Conservation (phyloP, 2,797 vertebrate genomes). For the Dermochelys coriacea region DNA sequence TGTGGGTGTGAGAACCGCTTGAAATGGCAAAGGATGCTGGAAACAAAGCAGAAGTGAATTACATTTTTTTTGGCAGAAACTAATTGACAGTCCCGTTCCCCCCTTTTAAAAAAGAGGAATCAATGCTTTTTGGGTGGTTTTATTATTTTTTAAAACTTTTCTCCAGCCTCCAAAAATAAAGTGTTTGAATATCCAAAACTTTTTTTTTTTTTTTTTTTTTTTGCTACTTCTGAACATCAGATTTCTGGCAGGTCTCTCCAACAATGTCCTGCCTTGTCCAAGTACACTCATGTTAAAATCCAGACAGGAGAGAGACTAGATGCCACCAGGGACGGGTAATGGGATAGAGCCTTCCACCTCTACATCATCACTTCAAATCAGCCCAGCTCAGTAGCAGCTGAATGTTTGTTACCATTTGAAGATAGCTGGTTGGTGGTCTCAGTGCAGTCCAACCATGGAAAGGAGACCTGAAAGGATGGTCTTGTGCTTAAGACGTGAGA, state of each 20-base stretch:
- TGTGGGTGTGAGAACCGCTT: conserved; percentile 74
- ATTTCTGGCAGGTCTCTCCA: neutral
- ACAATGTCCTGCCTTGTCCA: neutral
- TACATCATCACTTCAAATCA: neutral
- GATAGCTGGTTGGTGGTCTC: neutral
- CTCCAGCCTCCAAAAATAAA: conserved; percentile 54
- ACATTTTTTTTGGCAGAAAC: conserved; percentile 59
- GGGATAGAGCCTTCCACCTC: neutral
- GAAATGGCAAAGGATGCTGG: conserved; percentile 66
- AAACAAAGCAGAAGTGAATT: conserved; percentile 69
- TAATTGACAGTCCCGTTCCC: neutral
- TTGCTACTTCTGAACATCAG: neutral
- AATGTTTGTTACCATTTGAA: rapidly evolving
- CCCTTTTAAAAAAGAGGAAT: neutral
- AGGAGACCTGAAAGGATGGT: neutral
- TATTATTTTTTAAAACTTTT: neutral
- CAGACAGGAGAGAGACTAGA: neutral
- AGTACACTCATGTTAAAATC: neutral
- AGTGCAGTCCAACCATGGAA: neutral
- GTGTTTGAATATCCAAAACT: neutral
- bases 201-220: neutral
- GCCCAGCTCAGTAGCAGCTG: neutral
- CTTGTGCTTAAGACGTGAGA: neutral
- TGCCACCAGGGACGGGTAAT: neutral
- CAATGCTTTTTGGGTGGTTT: neutral